A percentile compares a stretch with the other conserved stretches of the same genome.
These are phyloP conservation scores for Chloroclystis v-ata DNA, from an alignment of 2,888 invertebrate genomes.

Conservation along the genomic window DNA sequence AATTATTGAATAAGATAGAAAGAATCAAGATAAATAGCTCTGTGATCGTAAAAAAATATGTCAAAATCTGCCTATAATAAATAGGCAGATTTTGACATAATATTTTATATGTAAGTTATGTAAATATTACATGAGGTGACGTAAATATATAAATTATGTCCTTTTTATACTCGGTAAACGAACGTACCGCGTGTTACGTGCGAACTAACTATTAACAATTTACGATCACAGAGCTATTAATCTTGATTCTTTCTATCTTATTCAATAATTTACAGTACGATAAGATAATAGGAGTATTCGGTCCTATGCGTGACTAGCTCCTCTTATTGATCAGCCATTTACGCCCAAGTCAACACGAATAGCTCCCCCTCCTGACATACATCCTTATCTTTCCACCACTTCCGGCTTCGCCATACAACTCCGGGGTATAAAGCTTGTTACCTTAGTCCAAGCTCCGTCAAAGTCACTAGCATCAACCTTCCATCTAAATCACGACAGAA, in stretches of 20 bases:
- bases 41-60: too few relatives aligned
- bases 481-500: slow-evolving; percentile 22
- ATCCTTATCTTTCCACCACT: slow-evolving; percentile 3
- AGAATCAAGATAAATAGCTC: too few relatives aligned
- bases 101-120: too few relatives aligned
- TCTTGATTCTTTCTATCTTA: background rate
- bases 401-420: background rate
- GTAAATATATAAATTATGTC: too few relatives aligned
- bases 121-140: too few relatives aligned
- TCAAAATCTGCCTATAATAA: too few relatives aligned
- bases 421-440: background rate
- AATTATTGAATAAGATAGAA: background rate
- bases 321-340: background rate
- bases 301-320: background rate
- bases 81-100: too few relatives aligned
- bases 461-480: slow-evolving; percentile 25
- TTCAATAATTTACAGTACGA: background rate
- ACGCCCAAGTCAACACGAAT: slow-evolving; percentile 1
- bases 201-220: too few relatives aligned
- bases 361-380: background rate
- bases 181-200: too few relatives aligned
- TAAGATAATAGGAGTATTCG: background rate
- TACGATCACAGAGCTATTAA: too few relatives aligned
- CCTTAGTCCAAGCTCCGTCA: slow-evolving; percentile 16
- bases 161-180: too few relatives aligned